Conservation (phyloP, 30 jellyfish, hydroid and myxozoan species). For the Aurelia sp. region DNA sequence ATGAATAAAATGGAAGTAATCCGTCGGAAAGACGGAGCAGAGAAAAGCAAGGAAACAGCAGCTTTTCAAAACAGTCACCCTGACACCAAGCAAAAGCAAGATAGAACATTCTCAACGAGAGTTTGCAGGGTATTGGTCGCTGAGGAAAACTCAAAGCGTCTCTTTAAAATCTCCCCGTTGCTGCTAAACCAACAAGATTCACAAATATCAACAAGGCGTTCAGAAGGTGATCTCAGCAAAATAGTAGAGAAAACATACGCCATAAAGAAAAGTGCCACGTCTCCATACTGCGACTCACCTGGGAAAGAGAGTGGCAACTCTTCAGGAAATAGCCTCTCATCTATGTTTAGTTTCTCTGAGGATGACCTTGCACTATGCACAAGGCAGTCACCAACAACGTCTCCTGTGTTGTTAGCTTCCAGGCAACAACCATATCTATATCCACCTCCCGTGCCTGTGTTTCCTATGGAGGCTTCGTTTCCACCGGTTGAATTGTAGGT, state of each 20-base stretch:
- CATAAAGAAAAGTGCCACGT: neutral
- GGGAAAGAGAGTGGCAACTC: neutral
- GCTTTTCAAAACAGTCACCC: no score
- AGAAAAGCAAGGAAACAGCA: no score
- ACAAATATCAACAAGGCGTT: no score
- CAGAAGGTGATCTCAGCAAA: no score
- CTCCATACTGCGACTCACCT: neutral
- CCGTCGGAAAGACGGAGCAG: no score
- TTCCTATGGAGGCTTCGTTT: conserved; percentile 29
- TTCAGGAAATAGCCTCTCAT: neutral
- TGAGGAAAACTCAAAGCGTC: no score
- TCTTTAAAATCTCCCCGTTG: no score
- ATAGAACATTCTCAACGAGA: no score
- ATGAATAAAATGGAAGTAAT: no score
- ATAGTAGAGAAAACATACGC: neutral
- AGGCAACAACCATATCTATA: neutral
- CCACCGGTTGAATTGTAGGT: conserved; percentile 20
- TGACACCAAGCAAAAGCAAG: no score
- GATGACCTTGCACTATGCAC: neutral
- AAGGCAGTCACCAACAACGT: neutral
- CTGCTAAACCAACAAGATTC: no score
- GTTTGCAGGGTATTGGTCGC: no score
- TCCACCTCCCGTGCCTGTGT: conserved; percentile 23
- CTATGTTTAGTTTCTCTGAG: conserved; percentile 10
- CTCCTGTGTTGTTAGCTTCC: neutral